Evolutionary conservation across 2,797 vertebrate species (phyloP).

Genomic region (Lepidocolaptes lacrymiger): DNA sequence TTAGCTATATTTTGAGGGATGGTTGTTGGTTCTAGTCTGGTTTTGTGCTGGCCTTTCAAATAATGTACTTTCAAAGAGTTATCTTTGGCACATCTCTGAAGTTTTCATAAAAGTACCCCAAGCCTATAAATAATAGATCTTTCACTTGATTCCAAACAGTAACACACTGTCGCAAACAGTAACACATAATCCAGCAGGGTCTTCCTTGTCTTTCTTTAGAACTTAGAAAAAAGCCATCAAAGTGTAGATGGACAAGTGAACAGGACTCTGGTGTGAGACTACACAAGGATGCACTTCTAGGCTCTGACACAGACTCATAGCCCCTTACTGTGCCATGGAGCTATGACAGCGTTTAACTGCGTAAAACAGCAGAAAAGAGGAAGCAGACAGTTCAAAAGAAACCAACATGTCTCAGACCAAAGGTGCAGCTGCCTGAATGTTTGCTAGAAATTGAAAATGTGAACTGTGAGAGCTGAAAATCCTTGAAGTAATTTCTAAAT

Average conservation of each 20-base stretch:
- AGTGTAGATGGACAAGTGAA: background rate
- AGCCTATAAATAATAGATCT: constrained; percentile 53
- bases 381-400: background rate
- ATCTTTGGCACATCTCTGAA: background rate
- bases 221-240: background rate
- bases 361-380: background rate
- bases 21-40: background rate
- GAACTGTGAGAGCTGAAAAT: background rate
- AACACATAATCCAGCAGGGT: background rate
- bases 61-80: constrained; percentile 6
- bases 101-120: background rate
- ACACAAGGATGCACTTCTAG: background rate
- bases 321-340: background rate
- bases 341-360: background rate
- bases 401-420: background rate
- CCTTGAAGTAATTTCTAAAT: background rate
- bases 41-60: background rate
- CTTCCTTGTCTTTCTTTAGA: background rate
- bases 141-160: background rate
- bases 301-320: background rate
- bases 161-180: background rate
- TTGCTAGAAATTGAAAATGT: background rate
- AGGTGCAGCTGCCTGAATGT: background rate
- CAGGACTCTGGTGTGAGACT: background rate
- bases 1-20: background rate